Evolutionary conservation across 1,140 invertebrate genomes (phyloP), one percentile per base, ranked within the genome.

Genomic region (Drosophila lowei): DNA sequence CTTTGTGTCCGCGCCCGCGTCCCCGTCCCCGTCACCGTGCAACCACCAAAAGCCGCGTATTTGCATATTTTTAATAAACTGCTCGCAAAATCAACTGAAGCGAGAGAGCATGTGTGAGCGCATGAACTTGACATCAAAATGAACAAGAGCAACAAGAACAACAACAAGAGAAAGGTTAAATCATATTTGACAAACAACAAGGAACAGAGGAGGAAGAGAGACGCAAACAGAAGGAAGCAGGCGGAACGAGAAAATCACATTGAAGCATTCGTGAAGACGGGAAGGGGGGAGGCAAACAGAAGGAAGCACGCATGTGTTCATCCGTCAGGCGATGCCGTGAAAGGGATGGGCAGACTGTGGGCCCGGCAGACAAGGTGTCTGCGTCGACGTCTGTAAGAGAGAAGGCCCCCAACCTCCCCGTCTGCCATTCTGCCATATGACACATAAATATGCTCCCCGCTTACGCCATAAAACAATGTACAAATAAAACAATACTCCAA

Each of bases 41-140:
- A 9, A 9, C 30, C 30, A 4, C 11, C 11, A 70, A 67, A 49
- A 25, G 46, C 25, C 23, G 62, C 42, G 44, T 72, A 61, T 83
- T 84, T 64, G 62, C 72, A 76, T 74, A 68, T 73, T 84, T 84
- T 84, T 84, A 84, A 84, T 84, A 84, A 84, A 66, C 56, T 62
- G 52, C 62, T 76, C 30, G 79, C 71, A 83, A 11, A 81, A 77
- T 81, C 74, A 83, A 83, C 48, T 84, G 60, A 66, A 66, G 63
- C 64, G 49, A 48, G 18, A 42, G 21, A 42, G 46, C 41, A 23
- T 42, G 61, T 56, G 75, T 64, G 43, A 38, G 34, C 34, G 34
- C 4, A 38, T 78, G 63, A 77, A 70, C 79, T 81, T 77, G 79
- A 81, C 77, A 72, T 81, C 62, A 68, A 81, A 77, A 81, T 77